phyloP scores from a whole-genome alignment of 2,888 invertebrate genomes.

The Geotrupes spiniger region DNA sequence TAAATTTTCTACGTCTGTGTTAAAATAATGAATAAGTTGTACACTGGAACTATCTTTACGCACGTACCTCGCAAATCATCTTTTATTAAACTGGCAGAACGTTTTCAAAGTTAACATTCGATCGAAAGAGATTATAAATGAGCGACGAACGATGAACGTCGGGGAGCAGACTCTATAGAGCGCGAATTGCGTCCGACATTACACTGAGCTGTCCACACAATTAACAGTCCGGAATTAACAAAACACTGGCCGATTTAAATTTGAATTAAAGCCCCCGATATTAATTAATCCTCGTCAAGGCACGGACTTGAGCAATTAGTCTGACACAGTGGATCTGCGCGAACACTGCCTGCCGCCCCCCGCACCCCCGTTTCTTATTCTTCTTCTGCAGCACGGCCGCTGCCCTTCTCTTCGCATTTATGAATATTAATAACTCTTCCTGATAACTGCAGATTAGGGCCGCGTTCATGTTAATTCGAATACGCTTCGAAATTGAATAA shows the following conservation, averaged over 20 bases:
- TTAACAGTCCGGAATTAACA: constrained; percentile 51
- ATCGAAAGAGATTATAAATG: constrained; percentile 35
- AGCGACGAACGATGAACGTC: no score
- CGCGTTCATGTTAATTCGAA: no score
- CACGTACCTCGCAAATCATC: no score
- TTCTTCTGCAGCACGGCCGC: constrained; percentile 25
- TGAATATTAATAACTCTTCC: constrained; percentile 46
- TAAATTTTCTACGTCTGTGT: no score
- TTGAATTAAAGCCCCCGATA: constrained; percentile 49
- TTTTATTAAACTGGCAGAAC: no score
- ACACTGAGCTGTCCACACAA: constrained; percentile 45
- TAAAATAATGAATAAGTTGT: no score
- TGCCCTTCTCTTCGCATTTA: constrained; percentile 38
- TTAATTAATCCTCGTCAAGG: constrained; percentile 53
- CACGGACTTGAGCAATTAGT: constrained; percentile 50
- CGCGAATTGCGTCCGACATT: constrained; percentile 25
- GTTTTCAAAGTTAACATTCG: no score
- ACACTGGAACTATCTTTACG: no score
- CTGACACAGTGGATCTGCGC: constrained; percentile 39
- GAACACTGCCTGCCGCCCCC: constrained; percentile 19
- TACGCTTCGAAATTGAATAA: no score
- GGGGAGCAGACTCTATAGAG: constrained; percentile 34
- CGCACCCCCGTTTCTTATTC: constrained; percentile 13
- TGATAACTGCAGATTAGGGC: constrained; percentile 22
- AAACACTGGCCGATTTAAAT: constrained; percentile 51